Evolutionary conservation across 2,888 invertebrate species (phyloP).

Genomic region (Linnaemya vulpina): DNA sequence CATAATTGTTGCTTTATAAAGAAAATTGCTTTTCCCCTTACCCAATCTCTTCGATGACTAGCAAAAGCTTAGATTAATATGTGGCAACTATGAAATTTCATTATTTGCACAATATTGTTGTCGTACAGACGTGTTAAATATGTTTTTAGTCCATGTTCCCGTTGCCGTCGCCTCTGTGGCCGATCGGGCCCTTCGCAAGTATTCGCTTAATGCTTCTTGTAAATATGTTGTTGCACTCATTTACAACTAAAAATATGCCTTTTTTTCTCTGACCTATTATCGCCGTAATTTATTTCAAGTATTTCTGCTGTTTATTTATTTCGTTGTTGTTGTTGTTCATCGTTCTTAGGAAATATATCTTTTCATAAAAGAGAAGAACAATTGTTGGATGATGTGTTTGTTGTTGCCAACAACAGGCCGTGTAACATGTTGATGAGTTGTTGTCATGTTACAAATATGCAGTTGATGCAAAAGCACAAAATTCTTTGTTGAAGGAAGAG

Average conservation of each 20-base stretch:
- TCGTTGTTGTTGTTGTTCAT: not conserved
- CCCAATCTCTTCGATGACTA: slow-evolving; percentile 11
- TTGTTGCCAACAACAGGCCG: slow-evolving; percentile 37
- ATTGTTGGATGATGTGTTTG: slow-evolving; percentile 21
- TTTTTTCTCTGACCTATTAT: slow-evolving; percentile 71
- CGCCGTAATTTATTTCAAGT: slow-evolving; percentile 70
- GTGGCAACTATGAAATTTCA: slow-evolving; percentile 12
- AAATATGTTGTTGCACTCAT: slow-evolving; percentile 38
- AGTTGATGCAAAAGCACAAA: slow-evolving; percentile 13
- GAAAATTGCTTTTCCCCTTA: slow-evolving; percentile 12
- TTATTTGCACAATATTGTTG: slow-evolving; percentile 47
- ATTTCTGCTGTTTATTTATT: slow-evolving; percentile 26
- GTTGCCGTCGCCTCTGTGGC: slow-evolving; percentile 3
- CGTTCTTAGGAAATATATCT: slow-evolving; percentile 49
- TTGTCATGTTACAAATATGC: slow-evolving; percentile 61
- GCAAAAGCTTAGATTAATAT: slow-evolving; percentile 51
- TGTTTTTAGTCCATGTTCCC: not conserved
- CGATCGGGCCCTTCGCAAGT: slow-evolving; percentile 51
- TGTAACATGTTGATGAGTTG: slow-evolving; percentile 62
- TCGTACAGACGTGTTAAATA: slow-evolving; percentile 4
- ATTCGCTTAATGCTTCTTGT: slow-evolving; percentile 38
- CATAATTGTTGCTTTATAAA: not conserved
- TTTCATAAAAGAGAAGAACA: slow-evolving; percentile 29
- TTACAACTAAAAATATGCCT: slow-evolving; percentile 61
- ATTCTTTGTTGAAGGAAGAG: not conserved